Conservation (phyloP, 2,113 vertebrate species). For the Serinus canaria region DNA sequence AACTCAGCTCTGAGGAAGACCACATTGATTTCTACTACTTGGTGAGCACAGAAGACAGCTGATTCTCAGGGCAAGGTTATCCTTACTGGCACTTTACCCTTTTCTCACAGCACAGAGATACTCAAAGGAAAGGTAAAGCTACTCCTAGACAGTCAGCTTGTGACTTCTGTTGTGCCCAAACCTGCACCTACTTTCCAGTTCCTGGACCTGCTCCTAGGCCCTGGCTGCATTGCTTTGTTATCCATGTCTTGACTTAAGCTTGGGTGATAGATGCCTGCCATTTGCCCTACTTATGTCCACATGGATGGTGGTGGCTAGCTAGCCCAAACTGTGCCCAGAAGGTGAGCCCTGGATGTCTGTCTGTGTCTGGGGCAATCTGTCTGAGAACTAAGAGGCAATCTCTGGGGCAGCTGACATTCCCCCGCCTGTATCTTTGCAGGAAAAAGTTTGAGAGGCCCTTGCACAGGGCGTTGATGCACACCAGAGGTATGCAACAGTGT, state of each 20-base stretch:
- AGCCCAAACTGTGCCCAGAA: not conserved
- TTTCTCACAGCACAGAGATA: not conserved
- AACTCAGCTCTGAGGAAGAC: constrained; percentile 31
- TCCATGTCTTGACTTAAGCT: not conserved
- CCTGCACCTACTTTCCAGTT: not conserved
- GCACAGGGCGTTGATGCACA: not conserved
- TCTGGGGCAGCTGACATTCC: not conserved
- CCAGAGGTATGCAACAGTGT: not conserved
- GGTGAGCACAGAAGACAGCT: constrained; percentile 48
- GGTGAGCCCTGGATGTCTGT: not conserved
- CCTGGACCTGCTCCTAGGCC: not conserved
- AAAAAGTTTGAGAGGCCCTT: not conserved
- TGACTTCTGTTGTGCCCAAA: not conserved
- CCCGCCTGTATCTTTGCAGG: not conserved
- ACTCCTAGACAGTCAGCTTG: not conserved
- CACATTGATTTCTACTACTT: constrained; percentile 64
- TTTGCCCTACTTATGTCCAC: not conserved
- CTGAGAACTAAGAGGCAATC: not conserved
- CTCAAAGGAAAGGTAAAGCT: not conserved
- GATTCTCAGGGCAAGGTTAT: not conserved
- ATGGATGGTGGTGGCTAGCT: not conserved
- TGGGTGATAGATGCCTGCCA: not conserved
- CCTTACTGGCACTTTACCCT: not conserved
- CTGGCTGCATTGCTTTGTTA: not conserved
- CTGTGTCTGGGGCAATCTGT: not conserved